These are phyloP conservation scores for Psylliodes chrysocephalus DNA, from an alignment of 2,888 invertebrate species.

Conservation along the genomic window DNA sequence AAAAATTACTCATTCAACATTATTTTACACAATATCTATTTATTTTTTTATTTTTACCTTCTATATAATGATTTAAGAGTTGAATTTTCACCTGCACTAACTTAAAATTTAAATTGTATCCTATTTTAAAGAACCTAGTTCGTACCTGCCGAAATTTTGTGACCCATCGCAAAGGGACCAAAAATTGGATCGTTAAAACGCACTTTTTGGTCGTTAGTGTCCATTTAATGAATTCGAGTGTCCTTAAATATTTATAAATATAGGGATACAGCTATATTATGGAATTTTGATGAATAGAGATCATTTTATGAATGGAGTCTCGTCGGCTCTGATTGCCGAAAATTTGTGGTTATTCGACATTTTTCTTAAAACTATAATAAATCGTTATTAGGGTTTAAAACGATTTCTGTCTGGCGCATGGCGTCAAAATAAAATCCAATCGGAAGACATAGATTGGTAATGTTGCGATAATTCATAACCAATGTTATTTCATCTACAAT, in stretches of 20 bases:
- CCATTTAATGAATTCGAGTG: slow-evolving; percentile 34
- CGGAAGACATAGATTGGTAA: no score
- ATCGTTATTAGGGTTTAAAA: not conserved
- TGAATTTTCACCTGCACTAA: no score
- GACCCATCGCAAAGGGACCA: slow-evolving; percentile 4
- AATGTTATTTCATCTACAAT: no score
- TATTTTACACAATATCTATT: no score
- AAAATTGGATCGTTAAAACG: slow-evolving; percentile 45
- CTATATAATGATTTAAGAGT: no score
- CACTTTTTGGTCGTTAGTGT: slow-evolving; percentile 49
- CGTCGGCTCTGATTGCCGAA: not conserved
- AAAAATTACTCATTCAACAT: no score
- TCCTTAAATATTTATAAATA: slow-evolving; percentile 30
- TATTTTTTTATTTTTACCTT: no score
- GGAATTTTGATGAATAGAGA: slow-evolving; percentile 20
- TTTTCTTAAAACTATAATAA: not conserved
- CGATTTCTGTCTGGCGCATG: no score
- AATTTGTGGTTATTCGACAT: slow-evolving; percentile 1
- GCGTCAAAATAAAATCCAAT: no score
- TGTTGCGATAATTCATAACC: no score
- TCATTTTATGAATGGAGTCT: slow-evolving; percentile 21
- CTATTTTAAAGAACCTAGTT: no score
- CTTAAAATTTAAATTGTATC: no score
- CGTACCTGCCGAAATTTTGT: slow-evolving; percentile 6
- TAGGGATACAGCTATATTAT: slow-evolving; percentile 24